Percentiles rank a stretch among this genome's conserved stretches.
Conservation (phyloP, 1,140 invertebrate genomes). For the Hirudo medicinalis region DNA sequence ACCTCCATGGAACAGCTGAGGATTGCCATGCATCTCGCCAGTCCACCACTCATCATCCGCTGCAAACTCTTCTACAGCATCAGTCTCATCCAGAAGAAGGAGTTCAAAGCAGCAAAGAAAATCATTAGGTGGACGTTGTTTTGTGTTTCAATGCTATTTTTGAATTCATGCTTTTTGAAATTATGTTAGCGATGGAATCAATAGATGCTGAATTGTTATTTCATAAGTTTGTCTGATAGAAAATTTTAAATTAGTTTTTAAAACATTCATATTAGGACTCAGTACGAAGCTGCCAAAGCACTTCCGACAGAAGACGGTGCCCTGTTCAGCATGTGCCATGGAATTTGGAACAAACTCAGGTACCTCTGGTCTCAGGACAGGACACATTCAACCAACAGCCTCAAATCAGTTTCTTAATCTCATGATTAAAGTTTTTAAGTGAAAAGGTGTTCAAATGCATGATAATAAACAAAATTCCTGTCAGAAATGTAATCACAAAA, state of each 20-base stretch:
- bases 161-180: background rate
- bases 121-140: constrained; percentile 46
- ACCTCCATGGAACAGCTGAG: constrained; percentile 69
- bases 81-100: constrained; percentile 66
- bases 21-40: constrained; percentile 61
- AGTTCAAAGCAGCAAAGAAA: constrained; percentile 50
- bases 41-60: constrained; percentile 60
- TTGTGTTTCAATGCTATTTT: background rate
- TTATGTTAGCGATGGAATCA: too few species aligned
- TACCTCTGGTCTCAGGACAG: background rate
- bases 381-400: background rate
- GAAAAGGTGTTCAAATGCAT: too few species aligned
- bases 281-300: constrained; percentile 13
- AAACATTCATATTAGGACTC: background rate
- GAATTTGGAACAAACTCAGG: constrained; percentile 19
- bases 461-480: too few species aligned
- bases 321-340: constrained; percentile 19
- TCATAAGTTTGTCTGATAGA: too few species aligned
- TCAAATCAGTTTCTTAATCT: background rate
- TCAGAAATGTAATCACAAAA: too few species aligned
- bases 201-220: too few species aligned
- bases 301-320: constrained; percentile 7
- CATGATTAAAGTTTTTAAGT: too few species aligned
- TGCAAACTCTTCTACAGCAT: constrained; percentile 73
- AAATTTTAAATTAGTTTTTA: too few species aligned